Base-by-base conservation (phyloP, 2,113 vertebrate species). In the Macquaria ambigua region DNA sequence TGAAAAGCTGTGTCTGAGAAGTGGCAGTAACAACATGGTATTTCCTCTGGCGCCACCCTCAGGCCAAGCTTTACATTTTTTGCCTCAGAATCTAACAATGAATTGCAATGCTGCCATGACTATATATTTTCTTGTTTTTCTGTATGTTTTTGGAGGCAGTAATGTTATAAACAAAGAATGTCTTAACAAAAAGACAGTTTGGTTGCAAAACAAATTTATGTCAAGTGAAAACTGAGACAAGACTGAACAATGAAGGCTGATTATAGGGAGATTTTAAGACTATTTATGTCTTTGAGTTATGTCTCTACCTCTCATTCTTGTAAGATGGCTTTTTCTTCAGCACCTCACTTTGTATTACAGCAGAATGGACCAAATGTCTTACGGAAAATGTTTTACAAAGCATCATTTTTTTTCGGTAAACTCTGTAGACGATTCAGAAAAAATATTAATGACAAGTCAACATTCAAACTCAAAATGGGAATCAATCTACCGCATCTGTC, bases 291-390 rank as follows among this genome's bases (percentile, higher is more conserved):
- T 83, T 84, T 58, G 16, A 50, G 68, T 58, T 21, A 3, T n/a
- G 21, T 25, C 6, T 50, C 48, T 56, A 75, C 39, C 6, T 68
- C 53, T 87, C 21, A 16, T 48, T 50, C 6, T 72, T 61, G 64
- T 52, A 62, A 56, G 41, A 68, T 34, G 25, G 4, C 37, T 82
- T 63, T 73, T 59, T 80, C 15, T 81, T 67, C 8, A 71, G 31
- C 61, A 39, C 31, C 25, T 78, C 68, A 52, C 50, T 79, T 83
- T 77, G 25, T 69, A 25, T 70, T 50, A 68, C 55, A 81, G 56
- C 43, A 64, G 25, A 83, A 83, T 41, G 86, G 87, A 90, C 89
- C 93, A 93, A 93, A 93, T 88, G 25, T 72, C 64, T 87, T 18
- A 52, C 12, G 48, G 28, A 68, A 71, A 64, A 68, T 86, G 74